These are phyloP conservation scores for Sitobion miscanthi DNA, from an alignment of 1,140 invertebrate genomes.

Conservation along the genomic window DNA sequence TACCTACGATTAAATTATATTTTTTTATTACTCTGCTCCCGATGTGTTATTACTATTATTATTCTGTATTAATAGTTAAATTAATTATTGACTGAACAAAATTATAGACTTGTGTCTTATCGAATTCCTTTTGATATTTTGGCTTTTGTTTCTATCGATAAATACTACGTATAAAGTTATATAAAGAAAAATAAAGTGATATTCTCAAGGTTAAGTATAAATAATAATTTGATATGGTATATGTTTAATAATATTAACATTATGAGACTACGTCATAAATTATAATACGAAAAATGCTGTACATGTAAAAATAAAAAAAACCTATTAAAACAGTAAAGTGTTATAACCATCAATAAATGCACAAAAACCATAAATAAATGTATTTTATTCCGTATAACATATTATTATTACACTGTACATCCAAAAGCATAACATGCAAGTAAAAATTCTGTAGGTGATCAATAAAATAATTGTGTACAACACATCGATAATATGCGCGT, in stretches of 20 bases:
- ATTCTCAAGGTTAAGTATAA: neutral
- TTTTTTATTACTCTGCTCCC: neutral
- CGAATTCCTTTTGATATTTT: neutral
- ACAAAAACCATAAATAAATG: neutral
- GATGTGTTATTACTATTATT: neutral
- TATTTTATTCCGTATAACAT: neutral
- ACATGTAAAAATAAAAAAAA: neutral
- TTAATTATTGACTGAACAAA: neutral
- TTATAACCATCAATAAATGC: neutral
- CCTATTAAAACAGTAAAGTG: neutral
- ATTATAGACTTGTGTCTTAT: conserved; percentile 9
- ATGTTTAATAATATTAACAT: neutral
- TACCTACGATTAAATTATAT: neutral
- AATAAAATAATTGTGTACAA: neutral
- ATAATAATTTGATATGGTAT: neutral
- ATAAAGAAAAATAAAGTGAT: neutral
- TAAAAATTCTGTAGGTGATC: neutral
- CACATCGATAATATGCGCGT: neutral
- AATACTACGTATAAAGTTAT: neutral
- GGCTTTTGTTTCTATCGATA: neutral
- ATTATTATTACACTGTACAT: neutral
- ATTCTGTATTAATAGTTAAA: neutral
- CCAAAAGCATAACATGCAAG: neutral
- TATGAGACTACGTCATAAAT: neutral
- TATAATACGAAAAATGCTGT: neutral